phyloP scores from a whole-genome alignment of 2,888 invertebrate genomes.

The Lithophane ornitopus region DNA sequence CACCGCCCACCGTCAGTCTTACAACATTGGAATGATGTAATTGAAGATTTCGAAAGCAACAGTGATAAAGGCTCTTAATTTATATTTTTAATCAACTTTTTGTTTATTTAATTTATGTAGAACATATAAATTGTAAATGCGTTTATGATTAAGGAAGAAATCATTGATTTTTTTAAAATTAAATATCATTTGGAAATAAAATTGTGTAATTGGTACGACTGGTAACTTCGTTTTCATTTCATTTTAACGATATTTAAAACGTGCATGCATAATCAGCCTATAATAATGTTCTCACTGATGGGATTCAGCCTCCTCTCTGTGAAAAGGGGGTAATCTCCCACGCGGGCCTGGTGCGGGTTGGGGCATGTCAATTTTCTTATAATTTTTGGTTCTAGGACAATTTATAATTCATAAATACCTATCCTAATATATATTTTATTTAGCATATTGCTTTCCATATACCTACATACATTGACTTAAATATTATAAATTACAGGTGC shows the following conservation, averaged over 20 bases:
- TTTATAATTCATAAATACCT: too few species aligned
- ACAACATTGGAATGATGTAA: slow-evolving; percentile 56
- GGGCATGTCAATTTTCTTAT: neutral
- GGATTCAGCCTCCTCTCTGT: neutral
- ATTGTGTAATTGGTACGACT: neutral
- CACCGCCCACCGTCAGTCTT: slow-evolving; percentile 81
- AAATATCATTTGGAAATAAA: neutral
- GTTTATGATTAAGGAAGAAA: neutral
- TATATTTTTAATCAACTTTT: neutral
- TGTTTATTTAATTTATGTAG: neutral
- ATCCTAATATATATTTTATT: neutral
- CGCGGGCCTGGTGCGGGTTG: neutral
- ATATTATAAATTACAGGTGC: neutral
- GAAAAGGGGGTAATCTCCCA: neutral
- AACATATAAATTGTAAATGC: neutral
- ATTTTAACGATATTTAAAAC: neutral
- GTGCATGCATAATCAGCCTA: neutral
- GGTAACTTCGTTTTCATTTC: neutral
- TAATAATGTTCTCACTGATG: neutral
- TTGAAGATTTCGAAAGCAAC: slow-evolving; percentile 17
- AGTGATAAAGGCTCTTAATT: neutral
- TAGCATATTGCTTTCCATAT: neutral
- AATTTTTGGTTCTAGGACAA: neutral
- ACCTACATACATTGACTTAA: neutral
- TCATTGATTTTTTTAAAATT: neutral